These are phyloP conservation scores for Halcyon malimbica DNA, from an alignment of 2,113 vertebrate genomes.

Conservation along the genomic window DNA sequence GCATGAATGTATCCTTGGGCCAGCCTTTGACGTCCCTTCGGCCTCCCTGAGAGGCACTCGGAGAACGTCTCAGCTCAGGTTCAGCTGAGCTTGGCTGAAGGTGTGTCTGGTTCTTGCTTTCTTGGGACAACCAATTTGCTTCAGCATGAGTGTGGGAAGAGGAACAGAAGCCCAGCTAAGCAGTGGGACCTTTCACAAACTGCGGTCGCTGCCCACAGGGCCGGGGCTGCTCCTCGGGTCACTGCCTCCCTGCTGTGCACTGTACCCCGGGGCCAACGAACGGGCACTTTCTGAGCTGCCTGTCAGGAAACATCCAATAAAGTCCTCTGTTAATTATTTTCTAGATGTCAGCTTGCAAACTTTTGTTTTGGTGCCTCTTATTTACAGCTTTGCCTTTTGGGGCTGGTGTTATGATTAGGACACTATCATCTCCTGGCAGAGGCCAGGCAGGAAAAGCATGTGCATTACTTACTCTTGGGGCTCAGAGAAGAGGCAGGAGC, in stretches of 20 bases:
- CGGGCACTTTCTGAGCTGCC: background rate
- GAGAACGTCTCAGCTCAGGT: background rate
- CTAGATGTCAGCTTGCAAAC: background rate
- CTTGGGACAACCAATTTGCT: background rate
- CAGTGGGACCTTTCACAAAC: background rate
- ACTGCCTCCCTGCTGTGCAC: accelerated
- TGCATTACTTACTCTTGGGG: background rate
- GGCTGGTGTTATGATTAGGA: background rate
- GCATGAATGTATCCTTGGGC: background rate
- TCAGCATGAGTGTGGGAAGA: background rate
- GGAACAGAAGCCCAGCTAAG: background rate
- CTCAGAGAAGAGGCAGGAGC: background rate
- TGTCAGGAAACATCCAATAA: background rate
- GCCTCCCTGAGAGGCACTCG: background rate
- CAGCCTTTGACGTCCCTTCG: background rate
- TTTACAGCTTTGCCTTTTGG: background rate
- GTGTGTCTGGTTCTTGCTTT: background rate
- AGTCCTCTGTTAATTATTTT: background rate
- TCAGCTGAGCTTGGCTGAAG: background rate
- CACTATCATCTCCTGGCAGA: background rate
- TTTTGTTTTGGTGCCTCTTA: background rate
- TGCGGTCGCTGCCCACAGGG: background rate
- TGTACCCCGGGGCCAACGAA: background rate
- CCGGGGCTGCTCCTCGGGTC: background rate
- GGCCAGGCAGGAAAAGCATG: background rate